phyloP scores from a whole-genome alignment of 2,888 invertebrate species.

The Entomobrya multifasciata region DNA sequence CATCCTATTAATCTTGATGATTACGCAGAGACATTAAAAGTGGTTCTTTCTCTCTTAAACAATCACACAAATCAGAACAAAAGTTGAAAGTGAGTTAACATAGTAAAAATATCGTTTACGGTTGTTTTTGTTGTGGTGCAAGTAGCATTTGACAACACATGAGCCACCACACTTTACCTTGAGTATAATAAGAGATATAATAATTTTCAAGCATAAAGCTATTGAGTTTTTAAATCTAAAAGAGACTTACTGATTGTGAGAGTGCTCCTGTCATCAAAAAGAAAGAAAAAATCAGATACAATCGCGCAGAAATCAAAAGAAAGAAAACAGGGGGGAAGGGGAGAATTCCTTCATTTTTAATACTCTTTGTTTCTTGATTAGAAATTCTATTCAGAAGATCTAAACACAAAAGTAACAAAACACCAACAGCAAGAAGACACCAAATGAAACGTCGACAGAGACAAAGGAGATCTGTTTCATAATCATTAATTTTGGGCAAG shows the following conservation, averaged over 20 bases:
- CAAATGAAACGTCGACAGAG: constrained; percentile 39
- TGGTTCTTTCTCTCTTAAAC: not conserved
- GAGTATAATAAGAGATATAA: constrained; percentile 10
- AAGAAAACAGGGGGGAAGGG: not conserved
- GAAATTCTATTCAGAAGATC: constrained; percentile 49
- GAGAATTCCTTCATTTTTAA: constrained; percentile 7
- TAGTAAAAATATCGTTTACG: not conserved
- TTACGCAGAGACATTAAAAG: constrained; percentile 22
- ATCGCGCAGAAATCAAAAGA: not conserved
- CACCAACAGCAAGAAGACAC: no score
- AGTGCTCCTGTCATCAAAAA: constrained; percentile 55
- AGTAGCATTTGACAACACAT: not conserved
- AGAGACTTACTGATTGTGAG: not conserved
- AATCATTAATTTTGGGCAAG: constrained; percentile 67
- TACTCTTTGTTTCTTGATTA: constrained; percentile 65
- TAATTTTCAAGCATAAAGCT: no score
- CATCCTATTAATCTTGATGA: constrained; percentile 38
- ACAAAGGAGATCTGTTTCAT: constrained; percentile 61
- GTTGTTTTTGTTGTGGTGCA: not conserved
- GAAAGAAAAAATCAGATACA: constrained; percentile 23
- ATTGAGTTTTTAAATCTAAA: no score
- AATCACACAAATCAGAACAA: no score
- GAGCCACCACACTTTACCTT: not conserved
- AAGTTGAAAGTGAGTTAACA: not conserved
- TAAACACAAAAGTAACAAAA: no score